Base-by-base conservation (phyloP, 1,140 invertebrate genomes). In the Tribolium madens region DNA sequence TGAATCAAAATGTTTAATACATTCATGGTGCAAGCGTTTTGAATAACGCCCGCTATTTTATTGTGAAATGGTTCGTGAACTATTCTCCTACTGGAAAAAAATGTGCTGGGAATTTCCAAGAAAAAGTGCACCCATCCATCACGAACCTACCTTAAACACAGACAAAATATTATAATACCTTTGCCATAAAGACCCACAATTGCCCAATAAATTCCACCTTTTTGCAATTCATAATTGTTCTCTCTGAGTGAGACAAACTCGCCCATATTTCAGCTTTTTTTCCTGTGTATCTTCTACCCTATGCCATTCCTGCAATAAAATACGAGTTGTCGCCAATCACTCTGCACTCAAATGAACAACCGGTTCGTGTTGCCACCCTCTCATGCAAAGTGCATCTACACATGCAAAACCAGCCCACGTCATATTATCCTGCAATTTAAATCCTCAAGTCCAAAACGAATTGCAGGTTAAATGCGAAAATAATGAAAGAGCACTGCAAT, bases 1-100 rank as follows among this genome's bases (percentile, higher is more conserved):
- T 64, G 57, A 64, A 64, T 64, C 57, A 26, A 57, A 64, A 64
- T 64, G 57, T 64, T 64, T 64, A 64, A 33, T 64, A 64, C 57
- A 33, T 64, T 14, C 26, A 7, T 50, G 21, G 48, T 33, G 57
- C 57, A 31, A 13, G 57, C 57, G 26, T 64, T 64, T 64, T 36
- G 57, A 64, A 12, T 12, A 64, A 64, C 21, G 57, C 57, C 57
- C 13, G 12, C 57, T 13, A 64, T 64, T 64, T 64, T 14, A 14
- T 64, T 64, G 57, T 64, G 57, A 64, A 64, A 64, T 64, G 57
- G 57, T 64, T 64, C 26, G 57, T 64, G 14, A 64, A 64, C 57
- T 64, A 64, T 64, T 64, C 21, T 64, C 7, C 12, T 64, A 18
- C 21, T 14, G 57, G 57, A 18, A 64, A 64, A 64, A 64, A 64